Evolutionary conservation across 2,113 vertebrate genomes (phyloP).

Genomic region (Phasianus colchicus): DNA sequence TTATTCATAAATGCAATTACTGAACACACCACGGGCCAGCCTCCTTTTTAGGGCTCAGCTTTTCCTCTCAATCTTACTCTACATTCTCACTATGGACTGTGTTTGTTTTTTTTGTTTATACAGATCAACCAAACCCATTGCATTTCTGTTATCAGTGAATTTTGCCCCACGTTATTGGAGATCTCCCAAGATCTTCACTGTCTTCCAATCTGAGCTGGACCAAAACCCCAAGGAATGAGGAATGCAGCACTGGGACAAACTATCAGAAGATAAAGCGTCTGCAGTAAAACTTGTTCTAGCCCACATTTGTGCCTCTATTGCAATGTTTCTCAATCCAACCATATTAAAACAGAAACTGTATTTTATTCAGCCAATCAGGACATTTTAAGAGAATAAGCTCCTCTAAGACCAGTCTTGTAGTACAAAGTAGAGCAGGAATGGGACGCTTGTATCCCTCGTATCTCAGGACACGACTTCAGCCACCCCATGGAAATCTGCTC

Average conservation of each 20-base stretch:
- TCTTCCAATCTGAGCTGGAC: background rate
- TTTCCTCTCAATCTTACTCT: background rate
- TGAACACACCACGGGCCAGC: background rate
- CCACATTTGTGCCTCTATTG: background rate
- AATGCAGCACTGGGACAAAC: background rate
- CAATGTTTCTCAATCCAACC: background rate
- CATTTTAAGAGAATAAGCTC: background rate
- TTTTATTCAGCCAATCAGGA: background rate
- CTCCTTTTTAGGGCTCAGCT: background rate
- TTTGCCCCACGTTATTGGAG: background rate
- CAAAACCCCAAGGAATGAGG: background rate
- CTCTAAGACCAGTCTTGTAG: background rate
- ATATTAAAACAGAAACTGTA: background rate
- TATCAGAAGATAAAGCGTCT: background rate
- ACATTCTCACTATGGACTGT: background rate
- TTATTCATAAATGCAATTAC: conserved; percentile 15
- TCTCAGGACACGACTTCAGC: background rate
- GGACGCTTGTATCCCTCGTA: background rate
- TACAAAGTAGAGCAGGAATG: background rate
- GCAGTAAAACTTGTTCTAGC: background rate
- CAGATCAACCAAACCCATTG: background rate
- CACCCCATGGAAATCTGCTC: background rate
- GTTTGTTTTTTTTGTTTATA: background rate
- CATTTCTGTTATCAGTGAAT: background rate
- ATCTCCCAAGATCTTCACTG: background rate